Percentiles rank a stretch among this genome's conserved stretches.
Evolutionary conservation across 1,140 invertebrate species (phyloP).

Genomic region (Diorhabda sublineata): DNA sequence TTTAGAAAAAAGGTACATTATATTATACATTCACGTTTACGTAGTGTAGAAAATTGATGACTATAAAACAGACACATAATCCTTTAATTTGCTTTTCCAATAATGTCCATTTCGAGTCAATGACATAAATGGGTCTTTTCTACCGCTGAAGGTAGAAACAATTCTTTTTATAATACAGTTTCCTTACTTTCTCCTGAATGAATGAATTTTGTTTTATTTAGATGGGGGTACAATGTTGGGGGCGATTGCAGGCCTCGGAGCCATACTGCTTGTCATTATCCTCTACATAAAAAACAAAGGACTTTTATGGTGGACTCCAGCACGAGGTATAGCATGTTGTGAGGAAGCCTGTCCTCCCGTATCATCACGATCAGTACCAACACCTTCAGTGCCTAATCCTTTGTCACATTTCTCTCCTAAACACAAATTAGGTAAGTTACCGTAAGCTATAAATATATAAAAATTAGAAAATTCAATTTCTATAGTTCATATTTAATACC

Average conservation of each 20-base stretch:
- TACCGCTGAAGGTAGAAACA: background rate
- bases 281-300: conserved; percentile 76
- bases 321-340: conserved; percentile 53
- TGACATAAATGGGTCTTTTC: background rate
- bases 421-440: conserved; percentile 40
- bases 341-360: conserved; percentile 53
- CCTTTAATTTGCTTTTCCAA: no score
- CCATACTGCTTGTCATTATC: conserved; percentile 71
- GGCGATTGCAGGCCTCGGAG: conserved; percentile 68
- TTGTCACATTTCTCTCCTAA: conserved; percentile 27
- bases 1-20: no score
- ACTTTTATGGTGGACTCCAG: conserved; percentile 64
- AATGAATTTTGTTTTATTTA: conserved; percentile 53
- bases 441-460: background rate
- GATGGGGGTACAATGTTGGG: conserved; percentile 75
- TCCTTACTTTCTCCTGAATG: background rate
- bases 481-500: no score
- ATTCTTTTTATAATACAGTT: no score
- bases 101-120: background rate
- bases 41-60: no score
- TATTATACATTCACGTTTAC: no score
- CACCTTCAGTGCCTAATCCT: conserved; percentile 46
- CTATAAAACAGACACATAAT: no score
- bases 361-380: conserved; percentile 48
- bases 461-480: no score